phyloP scores from a whole-genome alignment of 2,888 invertebrate genomes.

The Amblyteles armatorius region DNA sequence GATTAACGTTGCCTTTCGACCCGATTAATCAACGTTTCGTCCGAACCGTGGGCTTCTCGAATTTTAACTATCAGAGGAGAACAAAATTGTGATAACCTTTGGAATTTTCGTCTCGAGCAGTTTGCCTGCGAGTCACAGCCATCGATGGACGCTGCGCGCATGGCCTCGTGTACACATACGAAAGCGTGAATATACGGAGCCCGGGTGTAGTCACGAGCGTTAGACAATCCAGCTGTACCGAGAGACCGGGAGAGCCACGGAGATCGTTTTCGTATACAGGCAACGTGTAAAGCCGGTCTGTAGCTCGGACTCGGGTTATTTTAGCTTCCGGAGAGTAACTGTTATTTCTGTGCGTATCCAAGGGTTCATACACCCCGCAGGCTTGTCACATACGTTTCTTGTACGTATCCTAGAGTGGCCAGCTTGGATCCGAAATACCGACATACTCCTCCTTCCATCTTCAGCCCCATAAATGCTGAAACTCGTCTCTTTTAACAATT shows the following conservation, averaged over 20 bases:
- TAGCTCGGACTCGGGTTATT: slow-evolving; percentile 73
- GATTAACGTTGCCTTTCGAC: too few relatives aligned
- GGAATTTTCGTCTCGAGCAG: not conserved
- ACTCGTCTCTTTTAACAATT: too few relatives aligned
- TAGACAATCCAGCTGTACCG: slow-evolving; percentile 53
- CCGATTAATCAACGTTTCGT: too few relatives aligned
- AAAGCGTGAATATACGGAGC: slow-evolving; percentile 20
- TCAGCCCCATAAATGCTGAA: too few relatives aligned
- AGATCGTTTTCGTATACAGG: slow-evolving; percentile 24
- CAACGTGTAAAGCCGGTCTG: slow-evolving; percentile 7
- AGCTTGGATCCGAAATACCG: not conserved
- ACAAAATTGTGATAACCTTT: not conserved
- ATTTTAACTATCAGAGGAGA: too few relatives aligned
- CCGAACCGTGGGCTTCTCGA: too few relatives aligned
- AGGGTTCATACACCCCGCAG: slow-evolving; percentile 75
- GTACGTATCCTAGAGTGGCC: slow-evolving; percentile 17
- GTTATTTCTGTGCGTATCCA: slow-evolving; percentile 78
- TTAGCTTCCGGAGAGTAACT: slow-evolving; percentile 73
- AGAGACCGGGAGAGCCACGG: slow-evolving; percentile 23
- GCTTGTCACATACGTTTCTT: slow-evolving; percentile 49
- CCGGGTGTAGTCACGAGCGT: slow-evolving; percentile 44
- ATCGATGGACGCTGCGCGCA: slow-evolving; percentile 19
- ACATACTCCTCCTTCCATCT: not conserved
- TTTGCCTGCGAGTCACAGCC: not conserved
- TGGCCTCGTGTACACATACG: slow-evolving; percentile 30